Evolutionary conservation across 2,113 vertebrate genomes (phyloP), one percentile per base, ranked within the genome.

Genomic region (Chloebia gouldiae): DNA sequence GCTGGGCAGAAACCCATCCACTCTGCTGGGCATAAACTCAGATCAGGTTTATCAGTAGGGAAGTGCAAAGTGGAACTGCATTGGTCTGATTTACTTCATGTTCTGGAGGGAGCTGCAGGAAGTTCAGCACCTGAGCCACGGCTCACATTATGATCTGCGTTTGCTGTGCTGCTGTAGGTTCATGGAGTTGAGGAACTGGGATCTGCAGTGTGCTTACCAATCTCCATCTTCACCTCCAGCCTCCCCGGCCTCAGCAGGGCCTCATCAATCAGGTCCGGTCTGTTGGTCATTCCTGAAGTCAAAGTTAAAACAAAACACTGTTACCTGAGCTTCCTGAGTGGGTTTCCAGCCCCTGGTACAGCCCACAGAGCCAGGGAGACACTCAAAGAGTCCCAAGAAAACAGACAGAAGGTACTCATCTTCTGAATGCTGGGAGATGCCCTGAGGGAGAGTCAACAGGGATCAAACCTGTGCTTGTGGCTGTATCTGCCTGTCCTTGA

Each of bases 161-260:
- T 54, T 82, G 49, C 35, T 75, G 42, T 90, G 27, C 25, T 76
- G 16, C 11, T 59, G 6, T 24, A 56, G 71, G 54, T 23, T 22
- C 57, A 73, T 1, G 69, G 42, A 92, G 77, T 4, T 42, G 3
- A 51, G 10, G 37, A 12, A 11, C 2, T 15, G 47, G 12, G 8
- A 17, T 2, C 18, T 13, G 27, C 40, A 72, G 51, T 17, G 33
- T 65, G 51, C 98, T 98, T 97, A 99, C 99, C 99, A 9, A 99
- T 99, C 98, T 99, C 99, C 99, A 99, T 99, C 93, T 99, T 99
- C 94, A 99, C 99, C 97, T 99, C 99, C 97, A 99, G 90, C 72
- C 99, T 98, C 65, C 99, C 99, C 0, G 99, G 99, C 96, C 99
- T 98, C 97, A 99, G 93, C 89, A 99, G 97, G 92, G 99, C 99